These are phyloP conservation scores for Podocnemis expansa DNA, from an alignment of 2,113 vertebrate species.

Conservation along the genomic window DNA sequence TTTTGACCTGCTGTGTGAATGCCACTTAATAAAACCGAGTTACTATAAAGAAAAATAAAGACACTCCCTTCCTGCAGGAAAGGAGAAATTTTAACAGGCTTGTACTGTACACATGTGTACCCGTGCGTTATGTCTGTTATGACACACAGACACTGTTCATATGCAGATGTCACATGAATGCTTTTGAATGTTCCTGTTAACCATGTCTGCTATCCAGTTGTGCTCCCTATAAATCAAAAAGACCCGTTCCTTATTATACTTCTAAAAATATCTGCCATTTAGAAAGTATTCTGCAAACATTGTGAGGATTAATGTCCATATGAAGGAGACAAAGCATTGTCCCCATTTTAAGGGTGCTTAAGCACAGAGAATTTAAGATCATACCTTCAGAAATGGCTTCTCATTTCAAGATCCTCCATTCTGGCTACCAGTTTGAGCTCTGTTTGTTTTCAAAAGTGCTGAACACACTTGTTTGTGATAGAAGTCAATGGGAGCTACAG, in stretches of 20 bases:
- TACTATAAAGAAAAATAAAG: background rate
- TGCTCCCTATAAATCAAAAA: background rate
- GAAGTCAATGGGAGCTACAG: slow-evolving; percentile 52
- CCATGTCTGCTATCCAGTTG: background rate
- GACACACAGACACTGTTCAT: rapidly evolving
- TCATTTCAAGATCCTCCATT: slow-evolving; percentile 51
- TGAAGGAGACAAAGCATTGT: slow-evolving; percentile 8
- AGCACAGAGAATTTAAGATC: slow-evolving; percentile 1
- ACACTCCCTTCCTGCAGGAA: slow-evolving; percentile 47
- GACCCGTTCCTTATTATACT: background rate
- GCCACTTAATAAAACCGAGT: slow-evolving; percentile 5
- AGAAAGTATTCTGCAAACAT: background rate
- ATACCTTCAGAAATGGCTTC: slow-evolving; percentile 36
- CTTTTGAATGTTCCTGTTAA: background rate
- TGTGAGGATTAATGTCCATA: background rate
- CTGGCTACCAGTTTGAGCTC: slow-evolving; percentile 35
- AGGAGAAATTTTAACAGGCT: slow-evolving; percentile 18
- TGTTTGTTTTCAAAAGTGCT: slow-evolving; percentile 23
- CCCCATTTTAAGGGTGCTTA: background rate
- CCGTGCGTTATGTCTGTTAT: rapidly evolving
- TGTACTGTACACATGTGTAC: background rate
- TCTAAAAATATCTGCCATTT: background rate
- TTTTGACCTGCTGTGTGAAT: slow-evolving; percentile 43
- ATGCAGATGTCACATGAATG: background rate
- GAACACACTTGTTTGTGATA: slow-evolving; percentile 23